These are phyloP conservation scores for Blastobasis lacticolella DNA, from an alignment of 2,888 invertebrate genomes.

Conservation along the genomic window DNA sequence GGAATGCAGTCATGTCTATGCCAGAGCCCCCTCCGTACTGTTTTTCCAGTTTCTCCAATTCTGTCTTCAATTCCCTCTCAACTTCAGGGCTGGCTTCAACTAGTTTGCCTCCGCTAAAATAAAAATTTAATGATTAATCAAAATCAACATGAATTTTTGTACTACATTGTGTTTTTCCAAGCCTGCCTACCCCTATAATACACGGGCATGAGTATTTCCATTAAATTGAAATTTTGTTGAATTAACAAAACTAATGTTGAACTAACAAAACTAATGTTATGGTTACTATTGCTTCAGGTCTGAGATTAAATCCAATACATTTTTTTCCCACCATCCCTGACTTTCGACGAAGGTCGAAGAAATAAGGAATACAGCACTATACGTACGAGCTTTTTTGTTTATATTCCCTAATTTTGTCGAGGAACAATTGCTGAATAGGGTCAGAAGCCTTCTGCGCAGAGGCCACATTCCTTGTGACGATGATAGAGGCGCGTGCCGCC, in stretches of 20 bases:
- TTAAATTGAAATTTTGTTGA: too few relatives aligned
- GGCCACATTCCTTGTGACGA: constrained; percentile 81
- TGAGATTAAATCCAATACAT: too few relatives aligned
- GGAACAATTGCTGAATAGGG: constrained; percentile 94
- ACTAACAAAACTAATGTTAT: too few relatives aligned
- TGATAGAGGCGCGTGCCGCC: constrained; percentile 60
- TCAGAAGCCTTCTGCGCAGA: constrained; percentile 84
- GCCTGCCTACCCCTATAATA: too few relatives aligned
- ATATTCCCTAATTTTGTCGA: constrained; percentile 94
- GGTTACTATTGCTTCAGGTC: too few relatives aligned
- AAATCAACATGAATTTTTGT: not conserved
- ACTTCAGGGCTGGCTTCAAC: constrained; percentile 87
- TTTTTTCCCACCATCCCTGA: too few relatives aligned
- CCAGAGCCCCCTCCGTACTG: constrained; percentile 85
- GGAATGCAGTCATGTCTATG: constrained; percentile 92
- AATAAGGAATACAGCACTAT: constrained; percentile 3
- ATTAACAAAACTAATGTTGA: too few relatives aligned
- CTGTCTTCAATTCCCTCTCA: constrained; percentile 81
- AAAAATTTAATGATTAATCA: not conserved
- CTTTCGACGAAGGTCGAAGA: not conserved
- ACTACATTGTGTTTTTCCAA: too few relatives aligned
- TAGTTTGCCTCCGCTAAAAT: constrained; percentile 84
- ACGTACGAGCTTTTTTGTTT: constrained; percentile 89
- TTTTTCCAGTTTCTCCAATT: constrained; percentile 86
- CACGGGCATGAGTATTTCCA: too few relatives aligned